Evolutionary conservation across 1,140 invertebrate genomes (phyloP).

Genomic region (Bombus waltoni): DNA sequence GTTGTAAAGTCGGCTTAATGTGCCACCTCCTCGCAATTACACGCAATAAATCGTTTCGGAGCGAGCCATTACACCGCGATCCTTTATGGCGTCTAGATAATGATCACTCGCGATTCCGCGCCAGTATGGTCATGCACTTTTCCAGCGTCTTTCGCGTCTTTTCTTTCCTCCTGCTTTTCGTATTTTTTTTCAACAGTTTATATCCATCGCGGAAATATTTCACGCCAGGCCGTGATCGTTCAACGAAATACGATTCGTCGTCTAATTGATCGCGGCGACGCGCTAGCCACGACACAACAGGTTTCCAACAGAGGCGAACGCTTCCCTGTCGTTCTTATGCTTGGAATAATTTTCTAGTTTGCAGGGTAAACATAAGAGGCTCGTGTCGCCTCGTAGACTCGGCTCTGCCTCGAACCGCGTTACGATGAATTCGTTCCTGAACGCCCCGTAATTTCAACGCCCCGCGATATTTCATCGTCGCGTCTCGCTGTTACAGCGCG

Average conservation of each 20-base stretch:
- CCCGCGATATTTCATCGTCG: constrained; percentile 35
- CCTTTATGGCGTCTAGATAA: constrained; percentile 25
- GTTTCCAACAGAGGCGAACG: neutral
- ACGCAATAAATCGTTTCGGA: constrained; percentile 33
- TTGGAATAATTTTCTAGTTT: constrained; percentile 52
- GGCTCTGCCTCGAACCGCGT: neutral
- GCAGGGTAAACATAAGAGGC: constrained; percentile 33
- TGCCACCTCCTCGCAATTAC: constrained; percentile 40
- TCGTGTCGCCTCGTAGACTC: constrained; percentile 4
- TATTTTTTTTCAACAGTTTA: neutral
- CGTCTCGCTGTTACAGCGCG: neutral
- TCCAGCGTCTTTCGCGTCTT: neutral
- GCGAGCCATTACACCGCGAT: constrained; percentile 23
- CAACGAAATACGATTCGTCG: neutral
- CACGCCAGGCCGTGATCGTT: neutral
- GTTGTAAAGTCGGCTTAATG: neutral
- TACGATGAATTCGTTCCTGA: constrained; percentile 37
- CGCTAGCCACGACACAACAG: neutral
- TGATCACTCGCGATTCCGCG: constrained; percentile 12
- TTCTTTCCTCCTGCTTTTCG: neutral
- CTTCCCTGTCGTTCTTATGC: neutral
- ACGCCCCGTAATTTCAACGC: constrained; percentile 40
- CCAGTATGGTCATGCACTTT: neutral
- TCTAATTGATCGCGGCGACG: constrained; percentile 7
- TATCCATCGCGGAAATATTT: neutral